Conservation (phyloP, 2,888 invertebrate species). For the Drepanosiphum platanoidis region DNA sequence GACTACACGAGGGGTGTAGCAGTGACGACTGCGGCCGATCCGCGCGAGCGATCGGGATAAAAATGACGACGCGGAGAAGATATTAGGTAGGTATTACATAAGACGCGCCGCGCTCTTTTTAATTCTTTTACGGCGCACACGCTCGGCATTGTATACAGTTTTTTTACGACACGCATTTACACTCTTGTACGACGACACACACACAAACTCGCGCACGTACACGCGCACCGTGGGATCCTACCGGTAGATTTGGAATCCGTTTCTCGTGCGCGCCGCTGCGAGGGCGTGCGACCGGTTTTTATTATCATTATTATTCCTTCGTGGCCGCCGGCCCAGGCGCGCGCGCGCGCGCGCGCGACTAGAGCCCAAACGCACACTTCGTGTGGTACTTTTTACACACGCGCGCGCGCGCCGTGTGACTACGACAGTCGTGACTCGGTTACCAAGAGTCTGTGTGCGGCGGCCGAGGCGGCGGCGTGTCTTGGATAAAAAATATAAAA, state of each 20-base stretch:
- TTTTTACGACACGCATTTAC: not conserved
- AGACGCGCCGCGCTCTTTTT: no score
- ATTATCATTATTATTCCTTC: not conserved
- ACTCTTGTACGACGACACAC: not conserved
- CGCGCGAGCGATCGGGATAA: no score
- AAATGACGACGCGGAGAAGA: no score
- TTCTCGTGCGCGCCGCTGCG: conserved; percentile 53
- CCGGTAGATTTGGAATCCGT: conserved; percentile 48
- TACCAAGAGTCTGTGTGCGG: conserved; percentile 6
- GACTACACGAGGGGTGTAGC: no score
- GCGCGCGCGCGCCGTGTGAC: conserved; percentile 14
- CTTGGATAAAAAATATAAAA: not conserved
- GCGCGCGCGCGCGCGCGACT: not conserved
- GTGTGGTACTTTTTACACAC: not conserved
- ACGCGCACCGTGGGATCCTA: conserved; percentile 3
- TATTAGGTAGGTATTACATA: no score
- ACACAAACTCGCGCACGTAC: not conserved
- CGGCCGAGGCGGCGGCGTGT: conserved; percentile 22
- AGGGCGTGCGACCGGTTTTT: conserved; percentile 58
- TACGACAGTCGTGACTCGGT: conserved; percentile 56
- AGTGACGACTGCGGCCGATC: no score
- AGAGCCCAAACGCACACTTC: conserved; percentile 1
- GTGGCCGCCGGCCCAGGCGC: not conserved
- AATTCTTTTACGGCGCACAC: not conserved
- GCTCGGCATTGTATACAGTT: no score